A percentile compares a stretch with the other conserved stretches of the same genome.
Conservation (phyloP, 2,888 invertebrate species). For the Frankliniella fusca region DNA sequence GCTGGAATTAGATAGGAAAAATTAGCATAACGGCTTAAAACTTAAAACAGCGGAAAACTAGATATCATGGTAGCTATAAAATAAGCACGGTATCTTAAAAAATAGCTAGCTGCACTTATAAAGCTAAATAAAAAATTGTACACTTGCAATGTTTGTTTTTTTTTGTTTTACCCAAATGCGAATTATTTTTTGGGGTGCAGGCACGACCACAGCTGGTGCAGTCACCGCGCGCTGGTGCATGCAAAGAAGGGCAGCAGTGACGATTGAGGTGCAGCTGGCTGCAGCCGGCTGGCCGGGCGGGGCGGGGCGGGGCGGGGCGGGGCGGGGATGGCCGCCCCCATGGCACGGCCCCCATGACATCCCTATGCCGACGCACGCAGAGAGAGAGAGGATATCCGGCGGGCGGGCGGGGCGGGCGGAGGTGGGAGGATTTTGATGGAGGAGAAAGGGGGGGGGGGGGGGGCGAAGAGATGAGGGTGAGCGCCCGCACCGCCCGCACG, state of each 20-base stretch:
- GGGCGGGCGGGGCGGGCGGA: not conserved
- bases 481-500: not conserved
- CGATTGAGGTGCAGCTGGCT: not conserved
- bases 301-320: not conserved
- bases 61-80: too few relatives aligned
- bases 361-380: not conserved
- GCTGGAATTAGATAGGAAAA: too few relatives aligned
- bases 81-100: too few relatives aligned
- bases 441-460: not conserved
- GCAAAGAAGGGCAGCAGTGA: not conserved
- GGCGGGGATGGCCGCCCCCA: not conserved
- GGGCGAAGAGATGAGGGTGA: not conserved
- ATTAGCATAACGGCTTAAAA: too few relatives aligned
- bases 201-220: too few relatives aligned
- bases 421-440: not conserved
- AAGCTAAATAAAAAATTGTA: too few relatives aligned
- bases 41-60: too few relatives aligned
- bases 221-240: too few relatives aligned
- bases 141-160: too few relatives aligned
- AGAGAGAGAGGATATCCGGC: conserved; percentile 23
- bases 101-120: too few relatives aligned
- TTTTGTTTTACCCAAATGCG: too few relatives aligned
- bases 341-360: not conserved
- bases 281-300: not conserved
- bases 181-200: too few relatives aligned